phyloP scores from a whole-genome alignment of 2,888 invertebrate species.

The Arrhopalites spinosus region DNA sequence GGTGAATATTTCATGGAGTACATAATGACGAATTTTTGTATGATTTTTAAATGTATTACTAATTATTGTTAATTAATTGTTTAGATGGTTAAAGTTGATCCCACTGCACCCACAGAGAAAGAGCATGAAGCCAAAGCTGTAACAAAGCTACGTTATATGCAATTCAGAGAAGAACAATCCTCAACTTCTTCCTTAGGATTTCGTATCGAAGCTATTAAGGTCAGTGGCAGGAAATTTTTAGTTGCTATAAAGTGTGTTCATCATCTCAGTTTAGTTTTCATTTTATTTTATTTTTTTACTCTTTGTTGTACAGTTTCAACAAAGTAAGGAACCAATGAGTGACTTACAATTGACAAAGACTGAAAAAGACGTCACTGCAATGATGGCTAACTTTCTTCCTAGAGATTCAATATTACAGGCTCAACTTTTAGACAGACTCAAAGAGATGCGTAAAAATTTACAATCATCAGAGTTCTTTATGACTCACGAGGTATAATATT shows the following conservation, averaged over 20 bases:
- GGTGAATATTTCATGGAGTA: too few species aligned
- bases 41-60: background rate
- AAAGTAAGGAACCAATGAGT: constrained; percentile 30
- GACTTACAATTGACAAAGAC: constrained; percentile 43
- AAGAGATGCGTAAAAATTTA: constrained; percentile 76
- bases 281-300: too few species aligned
- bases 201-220: constrained; percentile 92
- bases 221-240: constrained; percentile 51
- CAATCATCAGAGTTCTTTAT: constrained; percentile 81
- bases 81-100: constrained; percentile 86
- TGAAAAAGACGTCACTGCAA: constrained; percentile 34
- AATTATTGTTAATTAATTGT: background rate
- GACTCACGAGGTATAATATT: constrained; percentile 74
- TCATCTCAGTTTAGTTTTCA: too few species aligned
- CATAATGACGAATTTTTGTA: too few species aligned
- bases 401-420: constrained; percentile 60
- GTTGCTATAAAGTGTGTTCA: too few species aligned
- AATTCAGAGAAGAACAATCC: constrained; percentile 90
- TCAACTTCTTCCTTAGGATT: constrained; percentile 92
- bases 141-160: constrained; percentile 96
- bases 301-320: constrained; percentile 27
- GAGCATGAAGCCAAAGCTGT: constrained; percentile 83
- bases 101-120: constrained; percentile 79
- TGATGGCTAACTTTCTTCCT: constrained; percentile 36
- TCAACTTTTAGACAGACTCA: constrained; percentile 73